Evolutionary conservation across 1,140 invertebrate genomes (phyloP), one percentile per base, ranked within the genome.

Genomic region (Brachionus angularis): DNA sequence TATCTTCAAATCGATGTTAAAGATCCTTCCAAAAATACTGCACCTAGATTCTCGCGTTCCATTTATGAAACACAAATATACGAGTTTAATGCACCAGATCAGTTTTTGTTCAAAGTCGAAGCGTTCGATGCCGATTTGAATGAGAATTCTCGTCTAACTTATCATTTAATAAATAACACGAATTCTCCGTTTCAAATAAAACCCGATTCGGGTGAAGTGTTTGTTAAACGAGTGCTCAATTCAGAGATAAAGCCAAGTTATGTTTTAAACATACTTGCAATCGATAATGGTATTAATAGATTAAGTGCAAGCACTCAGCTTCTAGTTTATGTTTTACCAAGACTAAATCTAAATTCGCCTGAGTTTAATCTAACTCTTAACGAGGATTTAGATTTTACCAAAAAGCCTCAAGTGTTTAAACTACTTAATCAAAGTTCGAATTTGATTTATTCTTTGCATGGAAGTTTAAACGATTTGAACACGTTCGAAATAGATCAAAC

Each of bases 141-240:
- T 23, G 42, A 47, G 14, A 67, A 67, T 27, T 18, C 39, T 8
- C 25, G 62, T 1, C 62, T 67, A 0, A 67, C 31, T 27, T 67
- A 67, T 46, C 62, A 67, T 18, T 14, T 67, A 5, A 34, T 67
- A n/a, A 67, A 47, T 21, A 29, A 46, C 5, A 29, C 23, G 10
- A 33, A 8, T 18, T 12, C 1, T 47, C 27, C 42, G 14, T 67
- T 67, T 49, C 62, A 67, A 23, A 67, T 67, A 10, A 67, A 29
- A 49, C 47, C 62, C 46, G 62, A 67, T 46, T 47, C 62, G 46
- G 62, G 62, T 67, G 39, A 67, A 46, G 47, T 67, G 18, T 67
- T 47, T 18, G 62, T 42, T 42, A 67, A 67, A 34, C n/a, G 39
- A 47, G n/a, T n/a, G 12, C 62, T 67, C 21, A 47, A 67, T n/a